A percentile compares a stretch with the other conserved stretches of the same genome.
Conservation (phyloP, 1,140 invertebrate genomes). For the Sitophilus oryzae region DNA sequence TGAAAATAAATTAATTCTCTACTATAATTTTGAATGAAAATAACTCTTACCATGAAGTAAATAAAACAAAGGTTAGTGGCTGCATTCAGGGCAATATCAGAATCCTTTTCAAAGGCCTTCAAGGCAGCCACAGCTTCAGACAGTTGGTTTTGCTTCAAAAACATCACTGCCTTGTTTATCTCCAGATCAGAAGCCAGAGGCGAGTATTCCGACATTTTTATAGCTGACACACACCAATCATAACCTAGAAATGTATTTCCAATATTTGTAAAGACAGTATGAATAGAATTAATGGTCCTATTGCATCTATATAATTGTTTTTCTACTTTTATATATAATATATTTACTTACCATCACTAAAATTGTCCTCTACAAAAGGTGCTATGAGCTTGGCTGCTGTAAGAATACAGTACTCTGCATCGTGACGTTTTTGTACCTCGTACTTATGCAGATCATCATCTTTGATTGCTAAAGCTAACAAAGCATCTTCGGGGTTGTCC, state of each 20-base stretch:
- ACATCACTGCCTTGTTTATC: constrained; percentile 90
- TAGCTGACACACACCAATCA: constrained; percentile 70
- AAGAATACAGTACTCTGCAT: constrained; percentile 80
- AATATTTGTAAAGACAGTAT: neutral
- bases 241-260: constrained; percentile 48
- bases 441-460: constrained; percentile 73
- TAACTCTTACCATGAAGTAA: constrained; percentile 70
- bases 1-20: too few relatives aligned
- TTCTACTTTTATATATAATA: too few relatives aligned
- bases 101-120: constrained; percentile 82
- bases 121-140: constrained; percentile 78
- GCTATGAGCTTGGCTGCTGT: constrained; percentile 90
- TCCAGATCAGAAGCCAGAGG: constrained; percentile 82
- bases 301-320: too few relatives aligned
- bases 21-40: too few relatives aligned
- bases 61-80: constrained; percentile 89
- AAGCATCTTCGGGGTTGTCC: constrained; percentile 66
- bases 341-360: constrained; percentile 56
- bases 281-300: too few relatives aligned
- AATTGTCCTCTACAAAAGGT: constrained; percentile 73
- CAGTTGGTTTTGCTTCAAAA: constrained; percentile 78
- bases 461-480: constrained; percentile 72
- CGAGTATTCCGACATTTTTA: constrained; percentile 72
- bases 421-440: constrained; percentile 66
- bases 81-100: constrained; percentile 77